Percentiles rank a stretch among this genome's conserved stretches.
Evolutionary conservation across 2,113 vertebrate genomes (phyloP).

Genomic region (Spilogale gracilis): DNA sequence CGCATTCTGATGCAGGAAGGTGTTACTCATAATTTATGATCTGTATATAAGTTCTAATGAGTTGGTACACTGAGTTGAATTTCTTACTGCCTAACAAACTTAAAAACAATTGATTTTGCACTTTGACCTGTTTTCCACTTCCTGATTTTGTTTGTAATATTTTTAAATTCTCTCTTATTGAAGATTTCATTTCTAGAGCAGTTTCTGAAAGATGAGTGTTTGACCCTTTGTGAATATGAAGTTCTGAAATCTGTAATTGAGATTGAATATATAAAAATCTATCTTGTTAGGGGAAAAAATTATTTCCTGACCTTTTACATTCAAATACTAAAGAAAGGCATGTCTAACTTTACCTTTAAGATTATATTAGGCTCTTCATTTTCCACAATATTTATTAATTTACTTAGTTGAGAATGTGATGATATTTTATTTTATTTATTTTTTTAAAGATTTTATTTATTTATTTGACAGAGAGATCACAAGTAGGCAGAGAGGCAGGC

Average conservation of each 20-base stretch:
- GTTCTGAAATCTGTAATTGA: not conserved
- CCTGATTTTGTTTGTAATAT: not conserved
- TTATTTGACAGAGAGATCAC: too few relatives aligned
- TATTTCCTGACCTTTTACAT: not conserved
- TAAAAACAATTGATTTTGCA: not conserved
- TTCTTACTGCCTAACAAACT: not conserved
- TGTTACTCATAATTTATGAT: conserved; percentile 14
- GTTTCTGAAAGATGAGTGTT: not conserved
- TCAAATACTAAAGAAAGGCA: conserved; percentile 44
- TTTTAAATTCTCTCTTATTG: not conserved
- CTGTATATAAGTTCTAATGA: not conserved
- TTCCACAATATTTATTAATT: conserved; percentile 53
- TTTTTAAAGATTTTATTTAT: too few relatives aligned
- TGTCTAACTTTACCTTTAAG: conserved; percentile 47
- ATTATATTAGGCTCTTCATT: not conserved
- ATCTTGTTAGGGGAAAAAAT: not conserved
- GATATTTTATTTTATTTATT: too few relatives aligned
- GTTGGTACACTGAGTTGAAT: not conserved
- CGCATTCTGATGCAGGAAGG: not conserved
- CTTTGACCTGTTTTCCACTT: not conserved
- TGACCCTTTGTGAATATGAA: not conserved
- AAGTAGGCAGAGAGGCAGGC: too few relatives aligned
- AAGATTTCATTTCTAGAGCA: not conserved
- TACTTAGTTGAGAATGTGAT: conserved; percentile 35
- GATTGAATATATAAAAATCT: not conserved